Conservation (phyloP, 2,888 invertebrate species). For the Branchipolynoe longqiensis region DNA sequence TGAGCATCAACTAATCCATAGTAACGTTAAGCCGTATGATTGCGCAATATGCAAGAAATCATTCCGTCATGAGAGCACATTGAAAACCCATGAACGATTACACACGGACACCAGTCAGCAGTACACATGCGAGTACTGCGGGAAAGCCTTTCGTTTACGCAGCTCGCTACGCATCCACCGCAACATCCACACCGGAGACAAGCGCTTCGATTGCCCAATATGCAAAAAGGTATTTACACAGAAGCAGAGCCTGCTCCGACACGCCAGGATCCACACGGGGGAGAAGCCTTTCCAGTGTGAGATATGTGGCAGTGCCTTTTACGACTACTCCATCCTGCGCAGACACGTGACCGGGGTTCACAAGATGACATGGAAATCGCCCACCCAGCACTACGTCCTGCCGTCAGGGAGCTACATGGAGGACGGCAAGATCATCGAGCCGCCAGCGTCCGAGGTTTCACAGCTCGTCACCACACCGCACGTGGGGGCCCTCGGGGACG, state of each 20-base stretch:
- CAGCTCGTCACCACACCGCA: not conserved
- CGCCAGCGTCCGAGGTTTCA: not conserved
- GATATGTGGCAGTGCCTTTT: constrained; percentile 49
- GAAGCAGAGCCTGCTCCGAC: constrained; percentile 81
- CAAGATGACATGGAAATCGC: constrained; percentile 44
- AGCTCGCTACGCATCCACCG: constrained; percentile 81
- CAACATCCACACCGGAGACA: constrained; percentile 81
- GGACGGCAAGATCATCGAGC: constrained; percentile 37
- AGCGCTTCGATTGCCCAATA: constrained; percentile 79
- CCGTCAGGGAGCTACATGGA: constrained; percentile 28
- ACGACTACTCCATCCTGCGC: constrained; percentile 45
- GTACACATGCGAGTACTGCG: constrained; percentile 80
- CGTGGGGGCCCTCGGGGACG: constrained; percentile 4
- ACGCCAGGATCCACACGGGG: constrained; percentile 78
- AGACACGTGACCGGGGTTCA: constrained; percentile 34
- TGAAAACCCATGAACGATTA: constrained; percentile 77
- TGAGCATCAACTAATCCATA: constrained; percentile 75
- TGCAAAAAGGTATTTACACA: constrained; percentile 82
- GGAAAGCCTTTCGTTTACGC: constrained; percentile 79
- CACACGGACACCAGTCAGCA: constrained; percentile 75
- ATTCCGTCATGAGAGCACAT: constrained; percentile 74
- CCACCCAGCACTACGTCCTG: constrained; percentile 35
- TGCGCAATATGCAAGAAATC: constrained; percentile 75
- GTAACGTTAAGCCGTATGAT: constrained; percentile 73
- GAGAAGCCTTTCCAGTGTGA: constrained; percentile 52